Base-by-base conservation (phyloP, 2,888 invertebrate species). In the Diloba caeruleocephala region DNA sequence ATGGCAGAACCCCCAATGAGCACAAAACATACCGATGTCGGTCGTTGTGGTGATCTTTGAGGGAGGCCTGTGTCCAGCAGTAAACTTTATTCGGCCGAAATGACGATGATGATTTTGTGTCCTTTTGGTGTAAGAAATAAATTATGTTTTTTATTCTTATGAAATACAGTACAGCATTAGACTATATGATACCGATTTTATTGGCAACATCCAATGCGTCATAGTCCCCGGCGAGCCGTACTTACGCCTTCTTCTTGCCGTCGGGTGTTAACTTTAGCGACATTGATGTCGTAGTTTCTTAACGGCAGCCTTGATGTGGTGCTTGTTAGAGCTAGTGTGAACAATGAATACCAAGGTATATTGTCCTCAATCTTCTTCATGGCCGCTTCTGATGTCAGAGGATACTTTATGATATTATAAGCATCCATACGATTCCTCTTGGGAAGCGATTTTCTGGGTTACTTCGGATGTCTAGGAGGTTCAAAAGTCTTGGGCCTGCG, bases 341-440 rank as follows among this genome's bases (percentile, higher is more conserved):
- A 99, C 99, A 90, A 99, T 97, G 93, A 99, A 99, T 71, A 99
- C 99, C 82, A 99, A 94, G 10, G 99, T 99, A 94, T 99, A 94
- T 99, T 99, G 87, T 99, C 99, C 93, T 99, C 99, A 92, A 99
- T 99, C 90, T 99, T 99, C 94, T 99, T 99, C 99, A 99, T 99
- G 44, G 99, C 99, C 6, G 99, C 99, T 95, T 99, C 99, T 87
- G 99, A 99, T 44, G 99, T 99, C 90, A 99, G 93, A 21, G 99
- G 99, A 89, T 96, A 99, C 93, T 99, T 99, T 82, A 99, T 98
- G 88, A 99, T 98, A 84, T 98, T 98, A 94, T 96, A 99, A 44
- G 99, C 98, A 94, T 99, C 99, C 97, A 99, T 97, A 72, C 98
- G 96, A 91, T 97, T 97, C 86, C 98, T 96, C 83, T 96, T 97